Conservation (phyloP, 2,888 invertebrate genomes). For the Scrobipalpa costella region DNA sequence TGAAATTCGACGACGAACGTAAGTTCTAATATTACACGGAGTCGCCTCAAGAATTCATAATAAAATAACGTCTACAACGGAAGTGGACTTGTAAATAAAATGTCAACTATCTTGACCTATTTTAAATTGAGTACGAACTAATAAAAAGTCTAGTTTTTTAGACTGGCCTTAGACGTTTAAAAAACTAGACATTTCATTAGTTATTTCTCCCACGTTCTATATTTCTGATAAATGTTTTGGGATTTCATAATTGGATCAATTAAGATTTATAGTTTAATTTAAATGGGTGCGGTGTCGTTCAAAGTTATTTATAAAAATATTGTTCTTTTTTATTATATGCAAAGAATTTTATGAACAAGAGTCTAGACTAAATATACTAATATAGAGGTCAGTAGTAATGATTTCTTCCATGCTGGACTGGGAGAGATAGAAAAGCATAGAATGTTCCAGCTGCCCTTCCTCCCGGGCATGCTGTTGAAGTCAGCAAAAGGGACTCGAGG, state of each 20-base stretch:
- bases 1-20: background rate
- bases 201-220: background rate
- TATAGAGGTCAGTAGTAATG: too few relatives aligned
- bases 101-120: slow-evolving; percentile 20
- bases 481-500: too few relatives aligned
- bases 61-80: slow-evolving; percentile 10
- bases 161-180: background rate
- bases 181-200: too few relatives aligned
- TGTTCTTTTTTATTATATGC: too few relatives aligned
- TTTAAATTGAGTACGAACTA: background rate
- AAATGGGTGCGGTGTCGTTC: background rate
- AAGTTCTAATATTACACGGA: slow-evolving; percentile 5
- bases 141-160: background rate
- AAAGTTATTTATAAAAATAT: background rate
- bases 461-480: too few relatives aligned
- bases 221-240: background rate
- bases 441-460: too few relatives aligned
- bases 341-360: background rate
- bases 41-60: slow-evolving; percentile 26
- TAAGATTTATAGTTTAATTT: background rate
- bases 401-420: too few relatives aligned
- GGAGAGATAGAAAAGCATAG: too few relatives aligned
- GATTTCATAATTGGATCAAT: background rate
- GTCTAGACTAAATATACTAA: too few relatives aligned
- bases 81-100: slow-evolving; percentile 19